Evolutionary conservation across 2,797 vertebrate genomes (phyloP).

Genomic region (Cyclopterus lumpus): DNA sequence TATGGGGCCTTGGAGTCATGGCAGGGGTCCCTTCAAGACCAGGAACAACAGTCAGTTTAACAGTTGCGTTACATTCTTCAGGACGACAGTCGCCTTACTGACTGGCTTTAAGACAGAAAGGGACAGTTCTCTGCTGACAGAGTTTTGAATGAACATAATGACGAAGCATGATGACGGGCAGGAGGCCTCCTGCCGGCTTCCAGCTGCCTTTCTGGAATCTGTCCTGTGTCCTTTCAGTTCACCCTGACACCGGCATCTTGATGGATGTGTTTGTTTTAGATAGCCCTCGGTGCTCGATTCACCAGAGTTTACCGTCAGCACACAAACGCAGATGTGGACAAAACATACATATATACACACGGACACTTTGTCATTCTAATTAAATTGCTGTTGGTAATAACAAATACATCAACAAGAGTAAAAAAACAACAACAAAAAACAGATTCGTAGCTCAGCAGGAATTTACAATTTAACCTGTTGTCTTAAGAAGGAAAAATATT

Average conservation of each 20-base stretch:
- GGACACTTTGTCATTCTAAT: not conserved
- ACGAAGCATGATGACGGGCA: not conserved
- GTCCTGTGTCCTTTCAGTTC: conserved; percentile 24
- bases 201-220: conserved; percentile 17
- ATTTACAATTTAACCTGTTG: not conserved
- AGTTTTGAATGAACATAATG: not conserved
- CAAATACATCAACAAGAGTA: not conserved
- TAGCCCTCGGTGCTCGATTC: conserved; percentile 47
- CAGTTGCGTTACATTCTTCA: not conserved
- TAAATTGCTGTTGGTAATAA: not conserved
- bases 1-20: not conserved
- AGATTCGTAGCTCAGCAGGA: not conserved
- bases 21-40: not conserved
- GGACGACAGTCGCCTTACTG: not conserved
- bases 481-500: conserved; percentile 1
- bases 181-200: not conserved
- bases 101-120: not conserved
- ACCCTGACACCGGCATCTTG: conserved; percentile 39
- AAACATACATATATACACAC: not conserved
- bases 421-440: not conserved
- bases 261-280: conserved; percentile 75
- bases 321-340: conserved; percentile 49
- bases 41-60: not conserved
- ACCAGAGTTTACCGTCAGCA: conserved; percentile 48
- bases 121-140: not conserved